Evolutionary conservation across 2,888 invertebrate genomes (phyloP), one percentile per base, ranked within the genome.

Genomic region (Leptopilina drosophilae): DNA sequence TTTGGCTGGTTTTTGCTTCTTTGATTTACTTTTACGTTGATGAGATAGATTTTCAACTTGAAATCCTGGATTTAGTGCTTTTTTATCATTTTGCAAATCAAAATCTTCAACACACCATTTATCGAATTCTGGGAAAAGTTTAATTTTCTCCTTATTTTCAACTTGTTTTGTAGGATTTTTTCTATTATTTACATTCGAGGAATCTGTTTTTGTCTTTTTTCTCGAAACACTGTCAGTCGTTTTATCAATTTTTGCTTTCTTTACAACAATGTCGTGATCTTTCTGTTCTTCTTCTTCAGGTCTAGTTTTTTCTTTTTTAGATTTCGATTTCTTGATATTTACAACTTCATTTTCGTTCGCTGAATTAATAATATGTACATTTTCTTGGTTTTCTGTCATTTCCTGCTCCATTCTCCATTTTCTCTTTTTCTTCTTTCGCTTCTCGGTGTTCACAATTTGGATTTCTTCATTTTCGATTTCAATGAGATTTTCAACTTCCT

Each of bases 341-440:
- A 8, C 42, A 42, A 8, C 62, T 62, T 20, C 15, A 8, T n/a
- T 62, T 62, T 62, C 42, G 42, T 42, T 20, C 7, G 15, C 15
- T 15, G 15, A 62, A 62, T 20, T 62, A 15, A 5, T 6, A 59
- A 62, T n/a, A n/a, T 62, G 8, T 62, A 7, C 11, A 12, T 4
- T 49, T 11, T 49, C 11, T 4, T 49, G 2, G 11, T 49, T 11
- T 49, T 49, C 49, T 49, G 11, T 12, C 49, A 2, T 11, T 1
- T 33, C 33, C 33, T 15, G 20, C 3, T 33, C 0, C 7, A 64
- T 56, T 6, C n/a, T n/a, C 11, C 9, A 14, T 9, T n/a, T 73
- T n/a, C 9, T 40, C 40, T 56, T 56, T n/a, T 56, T 73, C 26
- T 56, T 69, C 12, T 69, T 69, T 14, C 26, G 53, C n/a, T 56